Evolutionary conservation across 2,113 vertebrate species (phyloP), one percentile per base, ranked within the genome.

Genomic region (Phalacrocorax pelagicus): DNA sequence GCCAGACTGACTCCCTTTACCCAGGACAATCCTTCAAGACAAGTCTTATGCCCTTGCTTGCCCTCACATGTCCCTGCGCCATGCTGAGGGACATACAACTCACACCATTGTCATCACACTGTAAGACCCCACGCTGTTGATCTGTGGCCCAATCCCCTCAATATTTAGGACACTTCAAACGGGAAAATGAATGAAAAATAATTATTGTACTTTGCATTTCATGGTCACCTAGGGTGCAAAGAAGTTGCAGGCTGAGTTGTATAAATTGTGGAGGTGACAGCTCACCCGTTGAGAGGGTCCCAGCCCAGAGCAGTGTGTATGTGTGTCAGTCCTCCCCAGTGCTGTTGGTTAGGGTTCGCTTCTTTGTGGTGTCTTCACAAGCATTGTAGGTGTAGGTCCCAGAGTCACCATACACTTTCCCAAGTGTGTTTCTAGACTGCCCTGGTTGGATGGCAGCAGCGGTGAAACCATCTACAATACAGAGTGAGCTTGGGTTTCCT

Each of bases 1-100:
- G 92, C 87, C 92, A 94, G 94, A 94, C 93, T 94, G 92, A 95
- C 92, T 95, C 75, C 38, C 42, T 74, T 95, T 96, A 93, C 86
- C 86, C 92, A 80, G 78, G 78, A 94, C 87, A 96, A 95, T 96
- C 89, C 58, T 95, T 96, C 96, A 96, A 88, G 90, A 62, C 49
- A 65, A 90, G 66, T 88, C 74, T 57, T n/a, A 32, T 62, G 90
- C 73, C 74, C 79, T 80, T 72, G 49, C 54, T 80, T 91, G 90
- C 81, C 81, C 94, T 93, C 90, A 42, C 0, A 0, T 80, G 85
- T 90, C 85, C 40, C 58, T 80, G 34, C 61, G 54, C 69, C 90
- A 42, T 86, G 58, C 62, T 89, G 87, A 90, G 38, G 81, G 42
- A 54, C 44, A 85, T 89, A 96, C 94, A 97, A 95, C 66, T 97